Conservation (phyloP, 2,797 vertebrate genomes). For the Tragelaphus oryx region DNA sequence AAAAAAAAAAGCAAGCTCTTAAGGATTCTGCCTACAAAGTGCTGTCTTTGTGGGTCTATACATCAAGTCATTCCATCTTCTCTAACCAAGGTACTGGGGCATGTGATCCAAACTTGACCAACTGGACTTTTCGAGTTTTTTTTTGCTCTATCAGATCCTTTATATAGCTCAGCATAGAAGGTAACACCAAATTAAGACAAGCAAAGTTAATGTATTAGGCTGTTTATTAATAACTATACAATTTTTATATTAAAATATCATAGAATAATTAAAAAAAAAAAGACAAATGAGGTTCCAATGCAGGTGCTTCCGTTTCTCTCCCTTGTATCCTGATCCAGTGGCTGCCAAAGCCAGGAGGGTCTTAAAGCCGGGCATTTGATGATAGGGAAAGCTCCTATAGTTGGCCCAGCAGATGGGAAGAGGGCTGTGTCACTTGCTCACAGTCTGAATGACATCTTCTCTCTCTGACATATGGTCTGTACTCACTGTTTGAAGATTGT, state of each 20-base stretch:
- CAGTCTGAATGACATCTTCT: slow-evolving; percentile 98
- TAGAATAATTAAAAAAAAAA: not conserved
- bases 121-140: not conserved
- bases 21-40: not conserved
- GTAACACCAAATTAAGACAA: not conserved
- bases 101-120: not conserved
- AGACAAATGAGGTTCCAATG: not conserved
- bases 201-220: not conserved
- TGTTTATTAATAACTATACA: not conserved
- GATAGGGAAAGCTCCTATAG: not conserved
- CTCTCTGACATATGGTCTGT: slow-evolving; percentile 96
- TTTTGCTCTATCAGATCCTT: slow-evolving; percentile 34
- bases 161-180: slow-evolving; percentile 44
- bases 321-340: not conserved
- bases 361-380: not conserved
- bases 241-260: not conserved
- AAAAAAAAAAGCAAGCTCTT: not conserved
- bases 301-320: slow-evolving; percentile 10
- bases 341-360: not conserved
- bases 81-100: not conserved
- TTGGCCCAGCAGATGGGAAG: not conserved
- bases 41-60: not conserved
- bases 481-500: slow-evolving; percentile 97
- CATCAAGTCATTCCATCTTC: not conserved
- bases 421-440: slow-evolving; percentile 91